Percentiles rank a stretch among this genome's conserved stretches.
phyloP scores from a whole-genome alignment of 2,113 vertebrate genomes.

The Tympanuchus pallidicinctus region DNA sequence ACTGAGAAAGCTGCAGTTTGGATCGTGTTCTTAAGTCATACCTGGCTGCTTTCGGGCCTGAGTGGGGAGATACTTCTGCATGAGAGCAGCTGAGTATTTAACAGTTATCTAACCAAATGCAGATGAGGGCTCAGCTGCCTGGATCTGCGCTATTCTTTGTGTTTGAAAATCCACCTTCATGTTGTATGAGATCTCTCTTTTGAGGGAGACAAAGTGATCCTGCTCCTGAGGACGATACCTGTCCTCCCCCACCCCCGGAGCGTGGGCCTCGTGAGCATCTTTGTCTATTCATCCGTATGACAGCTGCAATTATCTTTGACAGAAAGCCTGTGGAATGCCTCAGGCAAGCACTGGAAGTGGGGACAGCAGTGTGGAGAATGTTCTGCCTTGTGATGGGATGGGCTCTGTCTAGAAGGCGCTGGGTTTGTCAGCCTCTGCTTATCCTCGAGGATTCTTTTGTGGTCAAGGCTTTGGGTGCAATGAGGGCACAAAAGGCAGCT shows the following conservation, averaged over 20 bases:
- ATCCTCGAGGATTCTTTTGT: not conserved
- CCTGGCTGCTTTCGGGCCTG: not conserved
- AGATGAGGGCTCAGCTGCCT: not conserved
- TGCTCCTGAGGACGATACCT: not conserved
- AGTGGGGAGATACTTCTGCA: not conserved
- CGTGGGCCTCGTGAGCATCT: not conserved
- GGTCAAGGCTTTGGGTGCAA: not conserved
- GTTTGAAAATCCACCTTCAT: not conserved
- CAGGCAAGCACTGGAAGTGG: not conserved
- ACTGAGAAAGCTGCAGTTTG: not conserved
- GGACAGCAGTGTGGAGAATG: not conserved
- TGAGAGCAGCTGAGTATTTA: not conserved
- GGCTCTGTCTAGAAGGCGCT: not conserved
- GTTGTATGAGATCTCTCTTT: not conserved
- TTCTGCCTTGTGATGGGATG: not conserved
- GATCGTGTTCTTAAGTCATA: rapidly evolving
- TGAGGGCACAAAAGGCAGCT: not conserved
- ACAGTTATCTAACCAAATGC: not conserved
- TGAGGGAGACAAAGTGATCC: not conserved
- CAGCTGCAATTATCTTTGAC: not conserved
- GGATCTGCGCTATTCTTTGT: not conserved
- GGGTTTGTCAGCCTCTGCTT: not conserved
- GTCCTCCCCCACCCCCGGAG: not conserved
- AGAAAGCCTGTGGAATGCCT: not conserved
- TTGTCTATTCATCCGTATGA: not conserved